These are phyloP conservation scores for Origma solitaria DNA, from an alignment of 2,113 vertebrate genomes.

Conservation along the genomic window DNA sequence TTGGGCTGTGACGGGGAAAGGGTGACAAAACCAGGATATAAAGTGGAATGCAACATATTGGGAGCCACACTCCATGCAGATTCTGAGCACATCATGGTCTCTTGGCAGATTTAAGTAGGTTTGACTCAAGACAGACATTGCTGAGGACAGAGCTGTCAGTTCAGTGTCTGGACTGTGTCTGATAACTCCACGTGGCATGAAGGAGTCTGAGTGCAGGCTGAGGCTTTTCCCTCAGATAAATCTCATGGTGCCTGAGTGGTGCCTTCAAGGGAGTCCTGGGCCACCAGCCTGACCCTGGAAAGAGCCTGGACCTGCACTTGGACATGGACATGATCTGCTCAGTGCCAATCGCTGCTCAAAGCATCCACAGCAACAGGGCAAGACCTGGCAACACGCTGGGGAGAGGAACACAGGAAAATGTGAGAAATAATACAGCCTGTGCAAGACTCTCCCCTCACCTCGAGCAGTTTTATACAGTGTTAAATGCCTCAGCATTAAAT, in stretches of 20 bases:
- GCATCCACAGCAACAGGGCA: background rate
- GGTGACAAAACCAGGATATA: background rate
- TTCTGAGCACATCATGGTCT: background rate
- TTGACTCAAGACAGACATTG: background rate
- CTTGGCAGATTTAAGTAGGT: background rate
- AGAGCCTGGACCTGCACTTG: background rate
- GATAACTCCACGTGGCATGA: background rate
- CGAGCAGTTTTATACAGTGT: background rate
- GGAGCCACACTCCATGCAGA: background rate
- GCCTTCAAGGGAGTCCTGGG: background rate
- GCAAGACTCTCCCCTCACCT: background rate
- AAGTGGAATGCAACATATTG: background rate
- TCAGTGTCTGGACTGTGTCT: background rate
- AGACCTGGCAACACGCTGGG: background rate
- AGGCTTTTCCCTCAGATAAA: background rate
- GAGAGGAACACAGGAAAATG: background rate
- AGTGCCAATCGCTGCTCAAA: background rate
- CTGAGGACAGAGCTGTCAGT: background rate
- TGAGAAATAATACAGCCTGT: background rate
- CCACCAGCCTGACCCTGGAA: background rate
- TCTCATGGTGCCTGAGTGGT: background rate
- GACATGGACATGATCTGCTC: rapidly evolving
- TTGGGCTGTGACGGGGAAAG: background rate
- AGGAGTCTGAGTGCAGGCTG: background rate
- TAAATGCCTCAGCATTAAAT: background rate